Conservation (phyloP, 2,113 vertebrate genomes). For the Serilophus lunatus region DNA sequence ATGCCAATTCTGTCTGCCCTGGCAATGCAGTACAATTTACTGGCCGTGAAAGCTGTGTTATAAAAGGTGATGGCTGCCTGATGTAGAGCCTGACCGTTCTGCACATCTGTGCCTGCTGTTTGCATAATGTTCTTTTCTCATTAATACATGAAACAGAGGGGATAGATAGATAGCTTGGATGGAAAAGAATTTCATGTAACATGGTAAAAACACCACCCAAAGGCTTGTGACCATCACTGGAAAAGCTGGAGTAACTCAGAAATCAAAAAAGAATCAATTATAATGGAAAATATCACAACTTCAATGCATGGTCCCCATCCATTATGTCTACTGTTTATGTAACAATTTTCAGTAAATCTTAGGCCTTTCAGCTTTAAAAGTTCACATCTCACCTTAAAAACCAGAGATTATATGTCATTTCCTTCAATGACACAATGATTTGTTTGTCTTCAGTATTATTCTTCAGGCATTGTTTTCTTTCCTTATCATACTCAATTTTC, state of each 20-base stretch:
- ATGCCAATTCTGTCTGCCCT: background rate
- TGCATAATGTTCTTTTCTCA: background rate
- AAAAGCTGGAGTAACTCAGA: background rate
- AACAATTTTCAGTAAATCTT: background rate
- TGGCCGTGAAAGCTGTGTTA: accelerated
- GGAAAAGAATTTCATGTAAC: background rate
- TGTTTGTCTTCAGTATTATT: background rate
- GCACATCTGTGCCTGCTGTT: accelerated
- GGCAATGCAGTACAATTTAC: background rate
- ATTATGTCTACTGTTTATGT: background rate
- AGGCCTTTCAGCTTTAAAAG: background rate
- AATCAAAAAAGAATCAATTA: background rate
- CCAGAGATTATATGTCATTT: background rate
- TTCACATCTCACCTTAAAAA: background rate
- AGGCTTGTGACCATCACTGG: background rate
- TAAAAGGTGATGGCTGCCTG: background rate
- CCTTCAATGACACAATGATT: background rate
- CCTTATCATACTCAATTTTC: background rate
- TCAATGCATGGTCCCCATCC: background rate
- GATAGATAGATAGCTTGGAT: background rate
- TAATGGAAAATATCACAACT: background rate
- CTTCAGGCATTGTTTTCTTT: background rate
- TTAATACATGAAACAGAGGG: accelerated
- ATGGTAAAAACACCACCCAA: background rate
- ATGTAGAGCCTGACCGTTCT: background rate